Conservation (phyloP, 2,888 invertebrate species). For the Agapostemon virescens region DNA sequence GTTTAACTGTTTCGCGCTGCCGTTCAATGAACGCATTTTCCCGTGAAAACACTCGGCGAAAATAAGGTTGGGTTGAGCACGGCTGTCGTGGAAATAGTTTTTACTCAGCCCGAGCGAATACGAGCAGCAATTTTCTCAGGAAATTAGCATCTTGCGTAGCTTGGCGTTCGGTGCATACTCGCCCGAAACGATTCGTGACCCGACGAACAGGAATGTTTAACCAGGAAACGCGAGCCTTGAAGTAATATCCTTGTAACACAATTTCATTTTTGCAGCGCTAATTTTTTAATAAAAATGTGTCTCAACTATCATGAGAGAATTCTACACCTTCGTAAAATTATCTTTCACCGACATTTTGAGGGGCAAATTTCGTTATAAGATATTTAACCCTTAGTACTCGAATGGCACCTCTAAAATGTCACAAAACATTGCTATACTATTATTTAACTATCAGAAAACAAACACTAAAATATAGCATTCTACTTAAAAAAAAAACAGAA, state of each 20-base stretch:
- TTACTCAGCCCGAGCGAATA: not conserved
- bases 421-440: no score
- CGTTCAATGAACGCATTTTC: not conserved
- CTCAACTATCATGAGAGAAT: no score
- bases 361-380: no score
- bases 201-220: slow-evolving; percentile 15
- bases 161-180: not conserved
- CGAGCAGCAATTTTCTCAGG: slow-evolving; percentile 32
- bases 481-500: no score
- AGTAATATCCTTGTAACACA: slow-evolving; percentile 28
- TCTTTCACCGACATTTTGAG: no score
- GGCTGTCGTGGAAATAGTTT: not conserved
- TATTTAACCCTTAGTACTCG: no score
- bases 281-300: no score
- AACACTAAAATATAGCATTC: no score
- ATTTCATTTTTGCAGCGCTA: slow-evolving; percentile 1
- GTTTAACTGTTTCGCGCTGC: not conserved
- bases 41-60: slow-evolving; percentile 8
- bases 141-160: slow-evolving; percentile 32
- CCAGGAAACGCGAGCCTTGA: not conserved
- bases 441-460: no score
- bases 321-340: no score
- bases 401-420: no score
- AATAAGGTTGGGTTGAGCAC: not conserved
- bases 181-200: not conserved